Percentiles rank a stretch among this genome's conserved stretches.
Evolutionary conservation across 1,140 invertebrate species (phyloP).

Genomic region (Drosophila pachea): DNA sequence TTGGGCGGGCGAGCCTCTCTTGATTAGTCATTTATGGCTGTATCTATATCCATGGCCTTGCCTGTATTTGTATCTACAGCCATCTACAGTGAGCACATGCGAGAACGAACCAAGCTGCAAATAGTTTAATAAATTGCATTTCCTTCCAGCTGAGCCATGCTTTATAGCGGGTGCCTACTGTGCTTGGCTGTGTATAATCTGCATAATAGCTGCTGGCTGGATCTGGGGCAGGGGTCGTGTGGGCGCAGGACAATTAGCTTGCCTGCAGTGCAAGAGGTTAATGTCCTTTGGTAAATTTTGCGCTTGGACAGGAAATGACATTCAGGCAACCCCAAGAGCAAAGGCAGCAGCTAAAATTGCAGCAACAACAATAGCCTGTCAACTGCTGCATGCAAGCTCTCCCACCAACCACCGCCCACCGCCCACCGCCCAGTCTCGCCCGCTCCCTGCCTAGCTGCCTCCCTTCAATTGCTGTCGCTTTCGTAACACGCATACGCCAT

Average conservation of each 20-base stretch:
- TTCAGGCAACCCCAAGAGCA: constrained; percentile 33
- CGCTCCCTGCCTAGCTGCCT: not conserved
- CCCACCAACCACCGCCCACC: too few relatives aligned
- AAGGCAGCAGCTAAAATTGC: constrained; percentile 4
- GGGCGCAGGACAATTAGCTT: constrained; percentile 6
- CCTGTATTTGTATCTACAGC: not conserved
- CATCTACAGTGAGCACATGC: not conserved
- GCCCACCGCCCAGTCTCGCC: not conserved
- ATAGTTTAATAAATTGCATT: not conserved
- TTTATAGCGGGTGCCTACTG: not conserved
- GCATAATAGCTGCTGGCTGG: not conserved
- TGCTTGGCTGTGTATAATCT: not conserved
- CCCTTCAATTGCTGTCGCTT: not conserved
- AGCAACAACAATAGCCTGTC: constrained; percentile 23
- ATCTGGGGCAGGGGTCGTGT: not conserved
- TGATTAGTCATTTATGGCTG: constrained; percentile 32
- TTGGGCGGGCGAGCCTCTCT: constrained; percentile 11
- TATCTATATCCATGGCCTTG: not conserved
- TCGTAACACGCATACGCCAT: constrained; percentile 58
- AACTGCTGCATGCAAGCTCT: constrained; percentile 18
- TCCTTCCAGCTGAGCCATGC: too few relatives aligned
- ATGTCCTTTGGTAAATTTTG: constrained; percentile 34
- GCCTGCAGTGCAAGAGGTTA: constrained; percentile 26
- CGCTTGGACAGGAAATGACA: constrained; percentile 38
- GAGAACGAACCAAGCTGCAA: too few relatives aligned